Evolutionary conservation across 2,797 vertebrate species (phyloP).

Genomic region (Poliocrania exsul): DNA sequence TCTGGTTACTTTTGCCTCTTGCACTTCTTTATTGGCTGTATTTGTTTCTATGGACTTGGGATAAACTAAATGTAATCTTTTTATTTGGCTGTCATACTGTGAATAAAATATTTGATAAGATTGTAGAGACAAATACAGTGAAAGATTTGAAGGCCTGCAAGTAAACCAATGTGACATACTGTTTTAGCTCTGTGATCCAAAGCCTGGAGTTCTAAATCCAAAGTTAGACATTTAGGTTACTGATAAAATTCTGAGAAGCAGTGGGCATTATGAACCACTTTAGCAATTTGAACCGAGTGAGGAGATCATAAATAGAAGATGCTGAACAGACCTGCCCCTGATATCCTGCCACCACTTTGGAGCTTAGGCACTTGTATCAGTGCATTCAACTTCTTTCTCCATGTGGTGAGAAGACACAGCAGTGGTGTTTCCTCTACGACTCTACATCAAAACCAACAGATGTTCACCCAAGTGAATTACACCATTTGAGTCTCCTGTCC

Average conservation of each 20-base stretch:
- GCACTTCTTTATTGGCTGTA: background rate
- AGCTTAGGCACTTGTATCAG: background rate
- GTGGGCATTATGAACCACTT: background rate
- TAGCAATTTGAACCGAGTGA: background rate
- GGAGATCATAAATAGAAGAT: background rate
- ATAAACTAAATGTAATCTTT: background rate
- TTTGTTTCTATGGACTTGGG: background rate
- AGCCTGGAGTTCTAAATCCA: background rate
- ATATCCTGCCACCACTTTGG: background rate
- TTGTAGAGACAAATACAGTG: background rate
- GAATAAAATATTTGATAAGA: background rate
- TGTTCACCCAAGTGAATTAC: background rate
- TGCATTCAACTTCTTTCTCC: background rate
- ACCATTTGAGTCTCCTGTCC: background rate
- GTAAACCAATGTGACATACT: background rate
- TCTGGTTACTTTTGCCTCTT: background rate
- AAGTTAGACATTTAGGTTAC: background rate
- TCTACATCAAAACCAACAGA: background rate
- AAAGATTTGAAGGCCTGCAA: background rate
- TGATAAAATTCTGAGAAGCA: background rate
- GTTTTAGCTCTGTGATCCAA: background rate
- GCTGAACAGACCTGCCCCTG: accelerated
- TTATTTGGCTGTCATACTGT: background rate
- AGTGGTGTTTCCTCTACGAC: background rate
- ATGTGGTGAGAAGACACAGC: background rate